Conservation (phyloP, 2,797 vertebrate genomes). For the Dendrocincla fuliginosa region DNA sequence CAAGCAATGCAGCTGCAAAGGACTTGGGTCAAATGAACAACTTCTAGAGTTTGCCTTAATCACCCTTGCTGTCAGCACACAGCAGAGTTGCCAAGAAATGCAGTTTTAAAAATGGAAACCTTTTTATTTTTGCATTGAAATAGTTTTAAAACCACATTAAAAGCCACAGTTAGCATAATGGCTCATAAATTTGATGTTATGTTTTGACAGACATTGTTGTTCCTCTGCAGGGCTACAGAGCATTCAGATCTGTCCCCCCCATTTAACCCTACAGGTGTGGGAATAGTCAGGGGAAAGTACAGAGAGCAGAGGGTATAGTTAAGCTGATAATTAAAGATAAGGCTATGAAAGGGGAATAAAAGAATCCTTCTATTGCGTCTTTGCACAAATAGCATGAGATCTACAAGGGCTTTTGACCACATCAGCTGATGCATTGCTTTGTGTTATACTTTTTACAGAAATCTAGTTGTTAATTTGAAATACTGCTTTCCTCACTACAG, state of each 20-base stretch:
- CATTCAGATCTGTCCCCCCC: background rate
- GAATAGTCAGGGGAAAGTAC: background rate
- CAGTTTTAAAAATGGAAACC: background rate
- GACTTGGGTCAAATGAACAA: background rate
- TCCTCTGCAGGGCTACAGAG: background rate
- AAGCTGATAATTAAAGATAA: background rate
- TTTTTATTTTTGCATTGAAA: background rate
- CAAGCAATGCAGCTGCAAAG: background rate
- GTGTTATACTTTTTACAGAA: background rate
- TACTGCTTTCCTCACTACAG: background rate
- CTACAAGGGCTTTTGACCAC: background rate
- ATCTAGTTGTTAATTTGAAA: background rate
- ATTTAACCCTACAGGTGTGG: background rate
- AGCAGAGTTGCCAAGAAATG: background rate
- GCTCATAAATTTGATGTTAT: background rate
- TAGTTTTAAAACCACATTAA: background rate
- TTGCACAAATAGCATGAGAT: background rate
- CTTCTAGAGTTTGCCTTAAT: background rate
- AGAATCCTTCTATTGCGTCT: background rate
- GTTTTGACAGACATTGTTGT: background rate
- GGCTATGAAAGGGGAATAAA: background rate
- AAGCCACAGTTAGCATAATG: accelerated
- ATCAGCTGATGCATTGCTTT: background rate
- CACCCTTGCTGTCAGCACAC: background rate
- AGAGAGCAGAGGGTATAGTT: background rate